These are phyloP conservation scores for Raillietiella orientalis DNA, from an alignment of 2,888 invertebrate genomes.

Conservation along the genomic window DNA sequence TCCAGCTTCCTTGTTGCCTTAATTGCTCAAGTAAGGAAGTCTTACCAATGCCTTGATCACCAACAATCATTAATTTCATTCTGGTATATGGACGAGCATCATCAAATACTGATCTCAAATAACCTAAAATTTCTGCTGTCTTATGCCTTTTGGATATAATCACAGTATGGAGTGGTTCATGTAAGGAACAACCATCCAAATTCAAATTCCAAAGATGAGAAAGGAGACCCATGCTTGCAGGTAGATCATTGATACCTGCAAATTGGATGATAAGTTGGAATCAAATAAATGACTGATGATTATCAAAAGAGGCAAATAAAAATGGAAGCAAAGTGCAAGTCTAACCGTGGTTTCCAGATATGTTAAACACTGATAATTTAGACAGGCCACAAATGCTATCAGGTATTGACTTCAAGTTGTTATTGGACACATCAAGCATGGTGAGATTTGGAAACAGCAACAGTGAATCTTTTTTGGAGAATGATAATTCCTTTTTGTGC, in stretches of 20 bases:
- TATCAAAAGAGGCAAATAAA: slow-evolving; percentile 3
- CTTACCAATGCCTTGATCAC: slow-evolving; percentile 29
- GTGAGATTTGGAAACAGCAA: slow-evolving; percentile 74
- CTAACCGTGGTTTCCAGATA: slow-evolving; percentile 42
- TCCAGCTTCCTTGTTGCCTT: slow-evolving; percentile 46
- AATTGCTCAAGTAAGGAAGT: slow-evolving; percentile 66
- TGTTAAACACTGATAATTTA: slow-evolving; percentile 70
- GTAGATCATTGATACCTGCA: slow-evolving; percentile 46
- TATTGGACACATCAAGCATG: slow-evolving; percentile 77
- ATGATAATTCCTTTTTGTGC: too few species aligned
- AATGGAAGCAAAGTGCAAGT: slow-evolving; percentile 4
- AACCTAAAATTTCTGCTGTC: slow-evolving; percentile 71
- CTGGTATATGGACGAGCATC: slow-evolving; percentile 73
- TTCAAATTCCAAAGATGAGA: slow-evolving; percentile 76
- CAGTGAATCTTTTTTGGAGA: too few species aligned
- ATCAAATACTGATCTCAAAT: slow-evolving; percentile 46
- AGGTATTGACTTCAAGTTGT: slow-evolving; percentile 42
- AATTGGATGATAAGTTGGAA: slow-evolving; percentile 1
- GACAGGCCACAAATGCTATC: slow-evolving; percentile 46
- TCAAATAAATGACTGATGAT: slow-evolving; percentile 3
- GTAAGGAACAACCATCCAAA: slow-evolving; percentile 53
- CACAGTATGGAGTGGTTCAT: slow-evolving; percentile 65
- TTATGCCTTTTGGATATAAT: slow-evolving; percentile 70
- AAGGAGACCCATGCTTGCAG: slow-evolving; percentile 76
- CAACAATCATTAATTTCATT: slow-evolving; percentile 37